Percentiles rank a stretch among this genome's conserved stretches.
phyloP scores from a whole-genome alignment of 2,888 invertebrate genomes.

The Cheilosia pagana region DNA sequence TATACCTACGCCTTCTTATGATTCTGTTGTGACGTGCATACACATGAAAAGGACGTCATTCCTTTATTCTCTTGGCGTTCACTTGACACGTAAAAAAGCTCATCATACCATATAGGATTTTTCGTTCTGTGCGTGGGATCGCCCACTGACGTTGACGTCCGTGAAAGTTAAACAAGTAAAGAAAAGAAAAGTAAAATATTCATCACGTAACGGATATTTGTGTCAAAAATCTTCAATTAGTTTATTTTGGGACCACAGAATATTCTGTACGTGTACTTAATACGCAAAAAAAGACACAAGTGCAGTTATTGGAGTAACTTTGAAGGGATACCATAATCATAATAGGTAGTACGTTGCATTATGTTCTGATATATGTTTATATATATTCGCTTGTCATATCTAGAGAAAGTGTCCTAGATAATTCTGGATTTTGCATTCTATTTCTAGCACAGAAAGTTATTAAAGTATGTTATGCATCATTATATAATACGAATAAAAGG shows the following conservation, averaged over 20 bases:
- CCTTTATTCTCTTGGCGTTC: not conserved
- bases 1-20: too few species aligned
- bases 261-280: not conserved
- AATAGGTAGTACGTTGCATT: not conserved
- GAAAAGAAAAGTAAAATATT: not conserved
- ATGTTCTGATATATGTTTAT: not conserved
- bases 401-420: too few species aligned
- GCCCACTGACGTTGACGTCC: not conserved
- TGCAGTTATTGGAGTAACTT: not conserved
- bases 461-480: too few species aligned
- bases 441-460: too few species aligned
- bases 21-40: not conserved
- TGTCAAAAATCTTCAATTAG: not conserved
- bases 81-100: slow-evolving; percentile 1
- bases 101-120: not conserved
- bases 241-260: not conserved
- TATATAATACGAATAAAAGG: too few species aligned
- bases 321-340: not conserved
- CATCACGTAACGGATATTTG: not conserved
- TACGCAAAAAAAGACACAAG: not conserved
- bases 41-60: not conserved
- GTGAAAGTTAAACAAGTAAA: not conserved
- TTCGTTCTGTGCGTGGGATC: not conserved
- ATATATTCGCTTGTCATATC: too few species aligned
- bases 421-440: too few species aligned